Base-by-base conservation (phyloP, 2,797 vertebrate genomes). In the Anniella stebbinsi region DNA sequence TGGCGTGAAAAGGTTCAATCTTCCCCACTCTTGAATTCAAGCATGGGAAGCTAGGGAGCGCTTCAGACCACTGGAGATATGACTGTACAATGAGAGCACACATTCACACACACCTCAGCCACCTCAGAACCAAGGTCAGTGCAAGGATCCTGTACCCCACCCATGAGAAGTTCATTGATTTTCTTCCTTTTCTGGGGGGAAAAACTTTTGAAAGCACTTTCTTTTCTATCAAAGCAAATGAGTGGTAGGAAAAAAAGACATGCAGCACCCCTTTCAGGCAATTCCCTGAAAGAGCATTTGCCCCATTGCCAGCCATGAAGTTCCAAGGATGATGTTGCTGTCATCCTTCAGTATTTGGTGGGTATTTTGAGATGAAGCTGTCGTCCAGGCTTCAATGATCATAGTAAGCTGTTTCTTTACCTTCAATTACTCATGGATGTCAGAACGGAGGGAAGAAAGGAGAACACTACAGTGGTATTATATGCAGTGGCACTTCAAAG, bases 401-500 rank as follows among this genome's bases (percentile, higher is more conserved):
- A 96, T 95, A 94, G 93, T 95, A 95, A 97, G 94, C 95, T 91
- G 93, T 94, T 96, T 87, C 96, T 95, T 96, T 96, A 84, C 94
- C 94, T 97, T 96, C 96, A 96, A 96, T 97, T 97, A 96, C 95
- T 97, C 93, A 92, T 91, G 91, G 93, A 80, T 96, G 96, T 96
- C 97, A 97, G 94, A 90, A 95, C 72, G 93, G 90, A 96, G 72
- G 60, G 91, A 94, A 97, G 93, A 96, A 96, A 96, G 92, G 95
- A 95, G 95, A 97, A 95, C 89, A 91, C 92, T 92, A 18, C 94
- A 96, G 88, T 96, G 93, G 96, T 97, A 94, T 97, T 96, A 96
- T 96, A 94, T 93, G 92, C 95, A 95, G 93, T 94, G 93, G 89
- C 96, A 97, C 96, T 97, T 98, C 96, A 97, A 96, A 97, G 96